These are phyloP conservation scores for Cephalopterus ornatus DNA, from an alignment of 2,113 vertebrate genomes.

Conservation along the genomic window DNA sequence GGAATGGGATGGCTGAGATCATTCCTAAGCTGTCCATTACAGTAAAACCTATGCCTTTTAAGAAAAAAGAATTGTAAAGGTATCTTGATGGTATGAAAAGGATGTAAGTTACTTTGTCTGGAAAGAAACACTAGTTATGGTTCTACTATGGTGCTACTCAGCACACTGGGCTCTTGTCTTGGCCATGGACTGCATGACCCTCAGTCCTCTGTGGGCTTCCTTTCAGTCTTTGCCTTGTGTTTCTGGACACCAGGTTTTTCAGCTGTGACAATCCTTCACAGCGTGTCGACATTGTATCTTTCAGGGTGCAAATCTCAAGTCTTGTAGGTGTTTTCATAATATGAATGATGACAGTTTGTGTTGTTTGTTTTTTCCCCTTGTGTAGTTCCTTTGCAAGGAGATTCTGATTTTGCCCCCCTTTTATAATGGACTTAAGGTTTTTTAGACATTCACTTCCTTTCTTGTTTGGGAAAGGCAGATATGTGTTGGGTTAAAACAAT, in stretches of 20 bases:
- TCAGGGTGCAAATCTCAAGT: background rate
- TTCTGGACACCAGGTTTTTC: background rate
- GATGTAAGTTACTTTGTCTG: background rate
- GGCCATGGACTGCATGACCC: background rate
- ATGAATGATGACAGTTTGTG: background rate
- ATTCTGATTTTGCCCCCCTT: background rate
- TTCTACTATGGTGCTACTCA: background rate
- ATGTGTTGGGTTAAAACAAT: background rate
- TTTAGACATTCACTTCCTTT: background rate
- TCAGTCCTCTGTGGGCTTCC: background rate
- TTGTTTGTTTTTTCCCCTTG: rapidly evolving
- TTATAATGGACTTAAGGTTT: background rate
- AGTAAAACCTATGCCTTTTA: background rate
- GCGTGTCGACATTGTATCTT: background rate
- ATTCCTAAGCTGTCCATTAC: rapidly evolving
- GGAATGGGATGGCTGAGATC: background rate
- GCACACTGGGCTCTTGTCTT: background rate
- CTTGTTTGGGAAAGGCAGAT: conserved; percentile 6
- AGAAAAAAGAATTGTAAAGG: background rate
- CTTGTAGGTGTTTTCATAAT: background rate
- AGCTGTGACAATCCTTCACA: background rate
- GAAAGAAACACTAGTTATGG: background rate
- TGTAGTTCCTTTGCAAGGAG: background rate
- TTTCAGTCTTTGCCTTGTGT: background rate
- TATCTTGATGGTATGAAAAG: background rate